Percentiles rank a stretch among this genome's conserved stretches.
phyloP scores from a whole-genome alignment of 2,888 invertebrate species.

The Matsumyia berberina region DNA sequence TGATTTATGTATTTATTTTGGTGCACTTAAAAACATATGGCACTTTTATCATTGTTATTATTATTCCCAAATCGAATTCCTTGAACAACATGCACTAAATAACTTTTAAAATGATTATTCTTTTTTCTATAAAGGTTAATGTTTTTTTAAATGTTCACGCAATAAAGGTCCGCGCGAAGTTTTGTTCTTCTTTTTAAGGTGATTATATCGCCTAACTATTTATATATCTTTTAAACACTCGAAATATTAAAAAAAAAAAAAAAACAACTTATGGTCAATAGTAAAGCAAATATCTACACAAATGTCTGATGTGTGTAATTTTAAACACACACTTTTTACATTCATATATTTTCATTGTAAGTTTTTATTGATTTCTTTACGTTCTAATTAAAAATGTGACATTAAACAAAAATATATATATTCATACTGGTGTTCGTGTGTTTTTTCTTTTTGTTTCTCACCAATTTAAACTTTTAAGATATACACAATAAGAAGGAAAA shows the following conservation, averaged over 20 bases:
- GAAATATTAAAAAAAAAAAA: too few relatives aligned
- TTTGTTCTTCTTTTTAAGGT: not conserved
- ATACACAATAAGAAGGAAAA: not conserved
- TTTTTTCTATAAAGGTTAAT: not conserved
- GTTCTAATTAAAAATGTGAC: not conserved
- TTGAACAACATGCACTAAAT: constrained; percentile 12
- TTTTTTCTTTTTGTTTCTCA: not conserved
- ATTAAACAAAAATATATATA: not conserved
- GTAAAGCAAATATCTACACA: not conserved
- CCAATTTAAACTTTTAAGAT: not conserved
- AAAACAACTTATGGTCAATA: not conserved
- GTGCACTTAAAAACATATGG: not conserved
- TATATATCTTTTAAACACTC: constrained; percentile 13
- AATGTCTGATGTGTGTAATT: not conserved
- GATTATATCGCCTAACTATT: constrained; percentile 31
- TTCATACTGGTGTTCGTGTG: too few relatives aligned
- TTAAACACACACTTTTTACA: not conserved
- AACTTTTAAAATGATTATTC: not conserved
- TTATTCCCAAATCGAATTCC: not conserved
- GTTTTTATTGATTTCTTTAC: not conserved
- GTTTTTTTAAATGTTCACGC: not conserved
- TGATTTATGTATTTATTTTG: not conserved
- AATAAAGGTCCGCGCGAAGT: too few relatives aligned
- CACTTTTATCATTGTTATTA: not conserved
- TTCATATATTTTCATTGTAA: not conserved